phyloP scores from a whole-genome alignment of 2,113 vertebrate species.

The Spheniscus mendiculus region DNA sequence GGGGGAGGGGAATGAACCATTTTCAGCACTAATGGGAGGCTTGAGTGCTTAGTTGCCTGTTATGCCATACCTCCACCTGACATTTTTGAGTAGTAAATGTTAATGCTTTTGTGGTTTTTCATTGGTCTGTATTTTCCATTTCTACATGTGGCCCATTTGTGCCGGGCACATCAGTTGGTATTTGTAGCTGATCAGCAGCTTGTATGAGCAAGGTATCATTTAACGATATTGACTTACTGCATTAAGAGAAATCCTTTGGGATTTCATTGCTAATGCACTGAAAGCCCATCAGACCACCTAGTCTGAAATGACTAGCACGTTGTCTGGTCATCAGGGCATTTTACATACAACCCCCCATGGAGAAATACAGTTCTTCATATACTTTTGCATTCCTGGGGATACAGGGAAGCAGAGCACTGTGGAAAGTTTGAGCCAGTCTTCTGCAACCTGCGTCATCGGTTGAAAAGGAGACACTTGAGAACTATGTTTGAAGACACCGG shows the following conservation, averaged over 20 bases:
- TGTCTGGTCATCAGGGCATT: background rate
- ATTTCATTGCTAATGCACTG: background rate
- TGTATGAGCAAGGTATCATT: background rate
- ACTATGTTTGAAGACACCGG: background rate
- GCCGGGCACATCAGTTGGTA: background rate
- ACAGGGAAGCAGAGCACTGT: background rate
- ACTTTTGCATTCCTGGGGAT: background rate
- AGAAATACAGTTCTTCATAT: background rate
- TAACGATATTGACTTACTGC: background rate
- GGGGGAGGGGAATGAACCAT: background rate
- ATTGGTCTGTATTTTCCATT: background rate
- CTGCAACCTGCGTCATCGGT: background rate
- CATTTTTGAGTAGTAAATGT: background rate
- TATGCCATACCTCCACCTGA: background rate
- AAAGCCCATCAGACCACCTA: background rate
- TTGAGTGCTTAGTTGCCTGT: background rate
- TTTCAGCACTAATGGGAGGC: background rate
- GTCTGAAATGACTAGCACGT: background rate
- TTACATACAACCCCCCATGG: background rate
- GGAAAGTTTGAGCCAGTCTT: background rate
- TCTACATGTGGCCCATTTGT: background rate
- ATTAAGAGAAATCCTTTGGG: background rate
- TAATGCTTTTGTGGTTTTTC: background rate
- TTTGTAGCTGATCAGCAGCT: background rate
- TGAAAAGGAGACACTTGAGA: background rate